phyloP scores from a whole-genome alignment of 2,797 vertebrate species.

The Phrynocephalus guinanensis region DNA sequence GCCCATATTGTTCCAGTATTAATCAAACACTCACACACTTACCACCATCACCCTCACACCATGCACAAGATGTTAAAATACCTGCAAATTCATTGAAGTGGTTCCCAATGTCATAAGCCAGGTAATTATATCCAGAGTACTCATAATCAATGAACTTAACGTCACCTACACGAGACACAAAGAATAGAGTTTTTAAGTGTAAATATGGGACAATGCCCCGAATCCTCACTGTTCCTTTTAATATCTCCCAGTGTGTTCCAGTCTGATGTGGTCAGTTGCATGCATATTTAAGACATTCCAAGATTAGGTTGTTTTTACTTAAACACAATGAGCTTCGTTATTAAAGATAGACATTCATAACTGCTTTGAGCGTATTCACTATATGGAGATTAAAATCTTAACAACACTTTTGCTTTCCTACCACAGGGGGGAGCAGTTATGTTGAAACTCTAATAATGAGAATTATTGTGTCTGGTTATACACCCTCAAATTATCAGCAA shows the following conservation, averaged over 20 bases:
- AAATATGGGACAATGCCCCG: conserved; percentile 53
- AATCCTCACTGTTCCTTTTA: conserved; percentile 51
- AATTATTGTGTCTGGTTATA: not conserved
- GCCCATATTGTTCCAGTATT: not conserved
- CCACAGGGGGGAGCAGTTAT: conserved; percentile 75
- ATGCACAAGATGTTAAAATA: conserved; percentile 60
- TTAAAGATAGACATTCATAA: conserved; percentile 6
- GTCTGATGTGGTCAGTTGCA: conserved; percentile 57
- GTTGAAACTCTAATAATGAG: conserved; percentile 42
- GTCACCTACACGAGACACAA: conserved; percentile 85
- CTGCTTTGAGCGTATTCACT: not conserved
- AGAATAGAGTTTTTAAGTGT: conserved; percentile 74
- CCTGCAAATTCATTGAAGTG: conserved; percentile 99
- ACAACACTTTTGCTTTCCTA: conserved; percentile 60
- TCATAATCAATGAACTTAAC: conserved; percentile 99
- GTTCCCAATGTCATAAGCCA: conserved; percentile 99
- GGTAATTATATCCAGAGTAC: conserved; percentile 98
- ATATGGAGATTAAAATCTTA: not conserved
- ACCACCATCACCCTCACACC: no score
- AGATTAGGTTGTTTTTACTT: conserved; percentile 55
- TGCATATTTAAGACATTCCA: conserved; percentile 68
- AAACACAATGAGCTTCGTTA: conserved; percentile 33
- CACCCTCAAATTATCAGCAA: not conserved
- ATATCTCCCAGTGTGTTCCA: conserved; percentile 49
- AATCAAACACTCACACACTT: not conserved